Evolutionary conservation across 2,888 invertebrate genomes (phyloP).

Genomic region (Ennomos erosarius): DNA sequence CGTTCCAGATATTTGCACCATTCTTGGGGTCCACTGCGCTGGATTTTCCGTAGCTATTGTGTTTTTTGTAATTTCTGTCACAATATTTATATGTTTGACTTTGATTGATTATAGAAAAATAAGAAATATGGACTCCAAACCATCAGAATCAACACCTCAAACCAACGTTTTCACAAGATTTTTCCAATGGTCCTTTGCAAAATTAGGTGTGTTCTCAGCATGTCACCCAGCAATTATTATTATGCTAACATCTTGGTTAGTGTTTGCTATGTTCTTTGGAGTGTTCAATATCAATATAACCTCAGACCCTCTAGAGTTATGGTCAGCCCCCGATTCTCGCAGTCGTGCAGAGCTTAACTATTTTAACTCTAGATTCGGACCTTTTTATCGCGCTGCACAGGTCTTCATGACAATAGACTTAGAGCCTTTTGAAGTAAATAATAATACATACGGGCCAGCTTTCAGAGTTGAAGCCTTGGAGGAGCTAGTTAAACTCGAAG

Average conservation of each 20-base stretch:
- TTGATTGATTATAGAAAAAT: slow-evolving; percentile 47
- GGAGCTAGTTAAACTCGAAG: slow-evolving; percentile 89
- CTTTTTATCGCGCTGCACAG: slow-evolving; percentile 96
- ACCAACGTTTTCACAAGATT: slow-evolving; percentile 52
- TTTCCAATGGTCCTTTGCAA: slow-evolving; percentile 64
- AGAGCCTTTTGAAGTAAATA: slow-evolving; percentile 64
- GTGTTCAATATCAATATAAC: slow-evolving; percentile 88
- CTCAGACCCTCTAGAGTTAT: slow-evolving; percentile 95
- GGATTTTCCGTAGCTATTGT: slow-evolving; percentile 87
- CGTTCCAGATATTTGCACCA: slow-evolving; percentile 75
- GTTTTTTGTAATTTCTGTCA: slow-evolving; percentile 73
- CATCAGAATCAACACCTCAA: slow-evolving; percentile 15
- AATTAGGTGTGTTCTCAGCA: slow-evolving; percentile 86
- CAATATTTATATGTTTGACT: slow-evolving; percentile 61
- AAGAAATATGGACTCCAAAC: slow-evolving; percentile 37
- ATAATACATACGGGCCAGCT: slow-evolving; percentile 90
- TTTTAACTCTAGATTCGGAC: slow-evolving; percentile 94
- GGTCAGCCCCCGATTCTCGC: slow-evolving; percentile 94
- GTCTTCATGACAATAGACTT: slow-evolving; percentile 89
- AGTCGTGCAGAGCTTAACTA: slow-evolving; percentile 94
- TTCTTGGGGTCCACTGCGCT: slow-evolving; percentile 86
- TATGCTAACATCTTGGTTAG: slow-evolving; percentile 86
- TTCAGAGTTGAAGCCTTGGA: slow-evolving; percentile 91
- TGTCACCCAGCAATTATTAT: slow-evolving; percentile 87
- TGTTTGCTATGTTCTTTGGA: slow-evolving; percentile 88